Conservation (phyloP, 2,888 invertebrate species). For the Drosophila prolongata region DNA sequence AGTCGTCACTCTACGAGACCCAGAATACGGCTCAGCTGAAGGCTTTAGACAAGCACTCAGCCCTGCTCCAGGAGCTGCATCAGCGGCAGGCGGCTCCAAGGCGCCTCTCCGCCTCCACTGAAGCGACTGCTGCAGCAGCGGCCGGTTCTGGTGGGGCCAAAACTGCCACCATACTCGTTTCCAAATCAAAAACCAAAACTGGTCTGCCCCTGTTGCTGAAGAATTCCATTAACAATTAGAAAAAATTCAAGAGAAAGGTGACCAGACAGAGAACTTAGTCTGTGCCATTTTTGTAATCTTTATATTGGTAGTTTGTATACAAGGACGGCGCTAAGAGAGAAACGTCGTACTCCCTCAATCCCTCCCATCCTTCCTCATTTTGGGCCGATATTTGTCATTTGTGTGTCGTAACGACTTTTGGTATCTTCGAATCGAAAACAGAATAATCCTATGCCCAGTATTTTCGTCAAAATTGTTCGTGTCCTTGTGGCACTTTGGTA, state of each 20-base stretch:
- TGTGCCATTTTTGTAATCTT: conserved; percentile 67
- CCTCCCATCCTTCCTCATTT: conserved; percentile 20
- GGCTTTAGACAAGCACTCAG: conserved; percentile 78
- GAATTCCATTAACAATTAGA: conserved; percentile 84
- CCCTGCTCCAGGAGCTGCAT: conserved; percentile 76
- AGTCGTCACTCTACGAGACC: conserved; percentile 83
- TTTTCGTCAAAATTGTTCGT: conserved; percentile 25
- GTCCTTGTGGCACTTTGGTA: conserved; percentile 17
- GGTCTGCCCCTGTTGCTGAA: conserved; percentile 84
- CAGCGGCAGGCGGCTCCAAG: conserved; percentile 63
- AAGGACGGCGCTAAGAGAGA: conserved; percentile 28
- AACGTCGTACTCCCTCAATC: conserved; percentile 17
- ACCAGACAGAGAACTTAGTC: conserved; percentile 27
- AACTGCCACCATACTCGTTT: conserved; percentile 85
- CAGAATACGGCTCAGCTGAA: conserved; percentile 70
- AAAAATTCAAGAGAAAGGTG: conserved; percentile 15
- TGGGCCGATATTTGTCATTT: conserved; percentile 48
- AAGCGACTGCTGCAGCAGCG: conserved; percentile 18
- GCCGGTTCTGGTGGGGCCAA: conserved; percentile 66
- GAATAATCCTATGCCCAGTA: conserved; percentile 42
- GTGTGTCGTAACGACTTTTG: conserved; percentile 29
- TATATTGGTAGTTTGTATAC: conserved; percentile 73
- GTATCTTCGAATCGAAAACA: conserved; percentile 22
- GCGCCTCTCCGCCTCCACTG: conserved; percentile 45
- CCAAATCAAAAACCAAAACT: conserved; percentile 85